Evolutionary conservation across 2,113 vertebrate genomes (phyloP).

Genomic region (Corvus moneduloides): DNA sequence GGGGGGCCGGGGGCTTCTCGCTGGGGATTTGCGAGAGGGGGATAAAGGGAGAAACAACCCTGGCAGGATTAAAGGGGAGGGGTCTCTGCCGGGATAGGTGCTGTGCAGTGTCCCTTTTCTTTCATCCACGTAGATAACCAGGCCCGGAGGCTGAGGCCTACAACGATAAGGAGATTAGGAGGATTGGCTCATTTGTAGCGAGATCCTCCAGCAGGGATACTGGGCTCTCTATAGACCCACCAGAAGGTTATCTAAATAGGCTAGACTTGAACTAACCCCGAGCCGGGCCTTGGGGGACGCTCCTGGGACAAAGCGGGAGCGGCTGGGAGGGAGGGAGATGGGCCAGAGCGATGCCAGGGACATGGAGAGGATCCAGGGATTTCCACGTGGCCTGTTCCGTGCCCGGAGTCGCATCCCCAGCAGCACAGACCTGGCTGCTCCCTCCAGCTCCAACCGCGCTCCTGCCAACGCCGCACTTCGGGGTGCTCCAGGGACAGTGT

Average conservation of each 20-base stretch:
- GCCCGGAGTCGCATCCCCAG: fast-evolving
- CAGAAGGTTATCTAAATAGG: slow-evolving; percentile 80
- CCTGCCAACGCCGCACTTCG: fast-evolving
- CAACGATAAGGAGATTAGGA: slow-evolving; percentile 79
- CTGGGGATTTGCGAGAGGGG: not conserved
- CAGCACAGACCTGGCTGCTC: fast-evolving
- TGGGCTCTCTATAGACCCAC: slow-evolving; percentile 68
- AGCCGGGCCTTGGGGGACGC: slow-evolving; percentile 62
- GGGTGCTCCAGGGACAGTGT: fast-evolving
- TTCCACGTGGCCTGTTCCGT: fast-evolving
- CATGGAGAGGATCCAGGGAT: not conserved
- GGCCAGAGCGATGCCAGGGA: not conserved
- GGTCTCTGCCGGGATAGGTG: slow-evolving; percentile 46
- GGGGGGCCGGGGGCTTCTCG: not conserved
- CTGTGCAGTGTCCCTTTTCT: slow-evolving; percentile 42
- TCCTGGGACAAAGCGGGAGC: slow-evolving; percentile 58
- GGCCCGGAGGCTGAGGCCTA: slow-evolving; percentile 70
- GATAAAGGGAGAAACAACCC: slow-evolving; percentile 53
- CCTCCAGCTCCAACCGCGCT: fast-evolving
- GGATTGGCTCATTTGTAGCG: slow-evolving; percentile 74
- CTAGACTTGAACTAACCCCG: slow-evolving; percentile 66
- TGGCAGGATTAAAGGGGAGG: slow-evolving; percentile 56
- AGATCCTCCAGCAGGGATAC: slow-evolving; percentile 71
- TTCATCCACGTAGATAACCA: slow-evolving; percentile 65
- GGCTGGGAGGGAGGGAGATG: not conserved